These are phyloP conservation scores for Odontomyia ornata DNA, from an alignment of 2,888 invertebrate genomes.

Conservation along the genomic window DNA sequence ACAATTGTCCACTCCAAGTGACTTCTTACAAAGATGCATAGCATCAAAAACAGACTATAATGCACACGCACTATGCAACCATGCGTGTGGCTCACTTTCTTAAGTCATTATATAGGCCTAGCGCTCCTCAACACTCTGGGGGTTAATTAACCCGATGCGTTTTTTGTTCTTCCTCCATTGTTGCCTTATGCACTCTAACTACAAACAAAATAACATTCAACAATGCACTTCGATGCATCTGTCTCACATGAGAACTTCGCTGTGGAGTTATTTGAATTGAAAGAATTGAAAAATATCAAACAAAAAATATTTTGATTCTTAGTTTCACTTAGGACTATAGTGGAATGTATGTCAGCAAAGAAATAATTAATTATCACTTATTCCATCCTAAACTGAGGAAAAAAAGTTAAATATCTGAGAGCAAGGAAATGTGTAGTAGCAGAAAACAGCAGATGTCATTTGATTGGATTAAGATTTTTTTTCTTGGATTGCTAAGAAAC, in stretches of 20 bases:
- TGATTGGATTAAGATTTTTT: conserved; percentile 18
- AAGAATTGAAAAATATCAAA: neutral
- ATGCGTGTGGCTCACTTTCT: conserved; percentile 39
- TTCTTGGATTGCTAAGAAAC: conserved; percentile 8
- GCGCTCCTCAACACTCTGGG: conserved; percentile 30
- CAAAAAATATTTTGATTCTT: conserved; percentile 36
- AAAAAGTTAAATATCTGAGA: neutral
- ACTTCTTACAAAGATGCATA: neutral
- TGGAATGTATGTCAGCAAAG: conserved; percentile 5
- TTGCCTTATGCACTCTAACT: neutral
- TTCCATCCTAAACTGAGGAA: neutral
- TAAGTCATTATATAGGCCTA: neutral
- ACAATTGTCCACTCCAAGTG: conserved; percentile 29
- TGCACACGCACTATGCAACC: neutral
- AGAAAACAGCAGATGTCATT: conserved; percentile 24
- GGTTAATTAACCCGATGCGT: conserved; percentile 33
- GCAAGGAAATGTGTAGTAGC: neutral
- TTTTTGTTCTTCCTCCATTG: conserved; percentile 19
- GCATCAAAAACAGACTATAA: neutral
- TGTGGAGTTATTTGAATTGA: neutral
- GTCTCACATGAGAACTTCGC: neutral
- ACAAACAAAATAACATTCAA: neutral
- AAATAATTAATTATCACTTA: conserved; percentile 40
- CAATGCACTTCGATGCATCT: conserved; percentile 23
- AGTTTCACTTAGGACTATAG: neutral